Percentiles rank a stretch among this genome's conserved stretches.
phyloP scores from a whole-genome alignment of 2,797 vertebrate genomes.

The Anolis apletophallus region DNA sequence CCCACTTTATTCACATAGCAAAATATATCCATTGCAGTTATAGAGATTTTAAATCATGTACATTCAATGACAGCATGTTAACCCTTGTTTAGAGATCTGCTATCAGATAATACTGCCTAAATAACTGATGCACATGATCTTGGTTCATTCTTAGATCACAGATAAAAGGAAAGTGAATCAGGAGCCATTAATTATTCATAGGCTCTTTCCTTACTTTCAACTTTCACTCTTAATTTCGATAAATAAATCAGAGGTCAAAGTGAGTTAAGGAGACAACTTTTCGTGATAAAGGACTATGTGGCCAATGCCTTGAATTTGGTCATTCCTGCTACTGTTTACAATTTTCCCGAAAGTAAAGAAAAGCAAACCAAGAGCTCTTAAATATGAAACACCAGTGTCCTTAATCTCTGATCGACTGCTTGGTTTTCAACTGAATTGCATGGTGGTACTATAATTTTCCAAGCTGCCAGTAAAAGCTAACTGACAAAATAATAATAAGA shows the following conservation, averaged over 20 bases:
- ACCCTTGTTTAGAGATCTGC: background rate
- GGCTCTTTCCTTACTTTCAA: background rate
- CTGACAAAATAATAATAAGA: background rate
- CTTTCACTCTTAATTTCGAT: conserved; percentile 15
- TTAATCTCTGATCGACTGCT: background rate
- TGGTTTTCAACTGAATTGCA: background rate
- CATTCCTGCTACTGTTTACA: background rate
- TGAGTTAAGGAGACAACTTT: background rate
- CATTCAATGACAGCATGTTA: too few relatives aligned
- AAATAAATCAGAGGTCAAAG: conserved; percentile 25
- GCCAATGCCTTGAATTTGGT: background rate
- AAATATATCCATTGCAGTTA: background rate
- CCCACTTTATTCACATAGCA: background rate
- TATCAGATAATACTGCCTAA: background rate
- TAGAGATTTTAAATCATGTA: background rate
- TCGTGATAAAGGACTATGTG: background rate
- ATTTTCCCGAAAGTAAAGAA: background rate
- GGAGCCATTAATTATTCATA: conserved; percentile 14
- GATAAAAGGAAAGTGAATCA: conserved; percentile 8
- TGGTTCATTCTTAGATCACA: conserved; percentile 2
- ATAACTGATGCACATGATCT: background rate
- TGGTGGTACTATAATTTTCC: background rate
- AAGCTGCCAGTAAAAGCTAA: background rate
- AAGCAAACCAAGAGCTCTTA: background rate
- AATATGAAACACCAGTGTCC: background rate